Evolutionary conservation across 2,888 invertebrate genomes (phyloP).

Genomic region (Myopa tessellatipennis): DNA sequence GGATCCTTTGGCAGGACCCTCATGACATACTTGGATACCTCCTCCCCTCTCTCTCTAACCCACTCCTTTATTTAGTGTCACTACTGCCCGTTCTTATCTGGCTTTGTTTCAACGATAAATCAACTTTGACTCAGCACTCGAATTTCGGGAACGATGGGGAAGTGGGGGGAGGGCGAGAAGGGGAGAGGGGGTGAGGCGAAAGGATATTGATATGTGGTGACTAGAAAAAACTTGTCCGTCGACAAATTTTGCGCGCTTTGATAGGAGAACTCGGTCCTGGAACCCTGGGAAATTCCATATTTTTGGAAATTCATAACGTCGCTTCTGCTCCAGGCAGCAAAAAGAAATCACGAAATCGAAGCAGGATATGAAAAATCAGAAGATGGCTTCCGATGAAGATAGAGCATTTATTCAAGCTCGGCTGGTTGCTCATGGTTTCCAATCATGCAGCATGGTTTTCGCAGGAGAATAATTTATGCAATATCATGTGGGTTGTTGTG

Average conservation of each 20-base stretch:
- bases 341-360: neutral
- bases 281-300: neutral
- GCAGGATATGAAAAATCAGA: neutral
- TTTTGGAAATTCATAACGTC: neutral
- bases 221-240: neutral
- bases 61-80: neutral
- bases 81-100: conserved; percentile 2
- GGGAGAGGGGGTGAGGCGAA: neutral
- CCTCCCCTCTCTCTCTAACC: neutral
- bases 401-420: neutral
- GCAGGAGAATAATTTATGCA: conserved; percentile 23
- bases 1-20: conserved; percentile 12
- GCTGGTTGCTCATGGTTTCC: neutral
- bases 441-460: neutral
- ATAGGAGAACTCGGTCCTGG: neutral
- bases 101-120: conserved; percentile 7
- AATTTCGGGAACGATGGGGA: neutral
- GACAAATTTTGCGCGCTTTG: neutral
- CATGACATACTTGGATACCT: neutral
- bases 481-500: conserved; percentile 13
- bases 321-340: neutral
- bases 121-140: neutral
- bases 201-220: neutral
- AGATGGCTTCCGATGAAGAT: neutral
- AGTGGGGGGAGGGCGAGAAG: no score